phyloP scores from a whole-genome alignment of 2,113 vertebrate genomes.

The Halichoeres trimaculatus region DNA sequence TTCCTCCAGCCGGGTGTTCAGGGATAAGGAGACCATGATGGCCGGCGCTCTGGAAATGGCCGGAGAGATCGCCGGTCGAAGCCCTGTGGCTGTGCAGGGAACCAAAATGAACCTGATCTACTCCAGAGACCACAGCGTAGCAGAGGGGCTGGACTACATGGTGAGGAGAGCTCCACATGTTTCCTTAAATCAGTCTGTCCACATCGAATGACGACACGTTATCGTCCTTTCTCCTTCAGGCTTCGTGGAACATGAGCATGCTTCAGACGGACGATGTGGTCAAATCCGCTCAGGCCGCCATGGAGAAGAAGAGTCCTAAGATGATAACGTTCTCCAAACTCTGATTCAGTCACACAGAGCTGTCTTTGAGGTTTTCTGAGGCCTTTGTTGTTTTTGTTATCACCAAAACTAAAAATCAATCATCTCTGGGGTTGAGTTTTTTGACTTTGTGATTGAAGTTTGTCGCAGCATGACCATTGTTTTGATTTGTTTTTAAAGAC shows the following conservation, averaged over 20 bases:
- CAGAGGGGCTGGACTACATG: slow-evolving; percentile 84
- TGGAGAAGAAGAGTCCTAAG: slow-evolving; percentile 88
- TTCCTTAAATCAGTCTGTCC: neutral
- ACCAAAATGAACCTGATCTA: slow-evolving; percentile 91
- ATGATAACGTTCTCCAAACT: slow-evolving; percentile 84
- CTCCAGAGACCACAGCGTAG: slow-evolving; percentile 87
- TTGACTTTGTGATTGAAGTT: neutral
- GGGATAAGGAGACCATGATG: slow-evolving; percentile 85
- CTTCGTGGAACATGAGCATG: slow-evolving; percentile 94
- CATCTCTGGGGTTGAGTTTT: neutral
- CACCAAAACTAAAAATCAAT: neutral
- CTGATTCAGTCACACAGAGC: slow-evolving; percentile 63
- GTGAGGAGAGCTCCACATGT: slow-evolving; percentile 52
- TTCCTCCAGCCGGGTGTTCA: slow-evolving; percentile 86
- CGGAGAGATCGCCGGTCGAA: slow-evolving; percentile 85
- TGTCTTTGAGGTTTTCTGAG: neutral
- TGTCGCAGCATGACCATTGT: neutral
- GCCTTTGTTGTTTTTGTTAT: neutral
- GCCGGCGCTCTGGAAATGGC: slow-evolving; percentile 85
- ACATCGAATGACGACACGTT: neutral
- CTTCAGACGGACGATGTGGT: slow-evolving; percentile 89
- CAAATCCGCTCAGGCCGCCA: slow-evolving; percentile 85
- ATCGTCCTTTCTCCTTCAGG: slow-evolving; percentile 61
- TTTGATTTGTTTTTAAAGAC: neutral
- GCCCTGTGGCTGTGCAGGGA: slow-evolving; percentile 90